Evolutionary conservation across 1,140 invertebrate genomes (phyloP).

Genomic region (Drosophila pandora): DNA sequence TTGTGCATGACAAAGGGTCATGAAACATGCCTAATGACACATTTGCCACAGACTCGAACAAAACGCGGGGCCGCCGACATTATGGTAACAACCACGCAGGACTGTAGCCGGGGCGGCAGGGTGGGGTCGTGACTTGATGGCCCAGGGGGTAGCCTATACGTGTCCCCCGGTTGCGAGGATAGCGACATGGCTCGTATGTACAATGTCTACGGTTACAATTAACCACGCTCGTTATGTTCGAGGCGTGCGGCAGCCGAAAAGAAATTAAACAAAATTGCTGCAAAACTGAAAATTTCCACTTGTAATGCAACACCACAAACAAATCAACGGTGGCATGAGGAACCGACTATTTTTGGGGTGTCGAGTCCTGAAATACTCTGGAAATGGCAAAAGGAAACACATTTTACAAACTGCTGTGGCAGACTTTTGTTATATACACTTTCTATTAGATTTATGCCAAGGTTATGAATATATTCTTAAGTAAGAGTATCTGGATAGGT

Average conservation of each 20-base stretch:
- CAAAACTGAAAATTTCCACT: slow-evolving; percentile 69
- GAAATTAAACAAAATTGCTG: slow-evolving; percentile 77
- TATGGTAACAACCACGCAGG: slow-evolving; percentile 11
- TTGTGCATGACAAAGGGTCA: slow-evolving; percentile 82
- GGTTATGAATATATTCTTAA: neutral
- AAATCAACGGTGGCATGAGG: slow-evolving; percentile 10
- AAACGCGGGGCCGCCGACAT: slow-evolving; percentile 50
- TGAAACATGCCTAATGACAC: slow-evolving; percentile 82
- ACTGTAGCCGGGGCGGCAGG: neutral
- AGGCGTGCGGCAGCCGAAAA: slow-evolving; percentile 63
- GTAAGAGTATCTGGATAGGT: neutral
- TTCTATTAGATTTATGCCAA: no score
- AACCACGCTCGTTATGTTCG: slow-evolving; percentile 74
- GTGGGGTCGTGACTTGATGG: slow-evolving; percentile 25
- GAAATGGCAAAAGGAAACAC: no score
- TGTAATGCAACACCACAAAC: slow-evolving; percentile 70
- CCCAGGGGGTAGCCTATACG: slow-evolving; percentile 24
- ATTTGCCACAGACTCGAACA: slow-evolving; percentile 79
- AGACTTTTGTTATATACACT: no score
- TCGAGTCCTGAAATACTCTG: slow-evolving; percentile 8
- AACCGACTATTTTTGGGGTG: neutral
- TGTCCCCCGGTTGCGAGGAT: slow-evolving; percentile 30
- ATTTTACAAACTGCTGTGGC: no score
- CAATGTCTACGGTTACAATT: slow-evolving; percentile 56
- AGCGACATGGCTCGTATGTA: slow-evolving; percentile 49